A percentile compares a stretch with the other conserved stretches of the same genome.
phyloP scores from a whole-genome alignment of 53 echinoderm and acorn worm genomes.

The Pentamera pediparva region DNA sequence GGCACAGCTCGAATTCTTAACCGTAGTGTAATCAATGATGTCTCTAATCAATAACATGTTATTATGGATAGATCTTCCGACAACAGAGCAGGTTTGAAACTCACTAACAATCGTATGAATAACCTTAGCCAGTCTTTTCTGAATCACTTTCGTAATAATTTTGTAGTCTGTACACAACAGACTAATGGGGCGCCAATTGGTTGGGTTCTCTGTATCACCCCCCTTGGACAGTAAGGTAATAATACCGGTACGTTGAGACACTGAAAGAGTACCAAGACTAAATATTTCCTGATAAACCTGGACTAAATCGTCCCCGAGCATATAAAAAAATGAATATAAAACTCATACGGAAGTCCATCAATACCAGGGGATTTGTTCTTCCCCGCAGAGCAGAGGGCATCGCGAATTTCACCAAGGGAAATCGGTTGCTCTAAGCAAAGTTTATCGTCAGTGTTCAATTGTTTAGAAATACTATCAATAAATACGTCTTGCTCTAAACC shows the following conservation, averaged over 20 bases:
- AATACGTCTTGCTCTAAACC: neutral
- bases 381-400: neutral
- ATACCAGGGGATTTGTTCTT: conserved; percentile 52
- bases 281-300: conserved; percentile 22
- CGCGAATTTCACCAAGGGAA: neutral
- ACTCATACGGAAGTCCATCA: conserved; percentile 47
- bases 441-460: neutral
- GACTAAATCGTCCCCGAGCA: conserved; percentile 33
- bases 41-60: conserved; percentile 52
- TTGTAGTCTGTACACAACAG: conserved; percentile 56
- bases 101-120: conserved; percentile 16
- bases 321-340: conserved; percentile 38
- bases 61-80: conserved; percentile 48
- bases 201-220: conserved; percentile 33
- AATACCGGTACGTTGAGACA: conserved; percentile 39
- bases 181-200: conserved; percentile 44
- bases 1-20: conserved; percentile 18
- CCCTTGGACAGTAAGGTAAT: conserved; percentile 49
- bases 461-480: neutral
- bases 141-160: conserved; percentile 44
- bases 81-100: conserved; percentile 48
- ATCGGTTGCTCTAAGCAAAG: neutral
- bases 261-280: neutral
- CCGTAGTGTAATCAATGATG: conserved; percentile 7
- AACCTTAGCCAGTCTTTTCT: conserved; percentile 15